These are phyloP conservation scores for Uloborus plumipes DNA, from an alignment of 2,888 invertebrate genomes.

Conservation along the genomic window DNA sequence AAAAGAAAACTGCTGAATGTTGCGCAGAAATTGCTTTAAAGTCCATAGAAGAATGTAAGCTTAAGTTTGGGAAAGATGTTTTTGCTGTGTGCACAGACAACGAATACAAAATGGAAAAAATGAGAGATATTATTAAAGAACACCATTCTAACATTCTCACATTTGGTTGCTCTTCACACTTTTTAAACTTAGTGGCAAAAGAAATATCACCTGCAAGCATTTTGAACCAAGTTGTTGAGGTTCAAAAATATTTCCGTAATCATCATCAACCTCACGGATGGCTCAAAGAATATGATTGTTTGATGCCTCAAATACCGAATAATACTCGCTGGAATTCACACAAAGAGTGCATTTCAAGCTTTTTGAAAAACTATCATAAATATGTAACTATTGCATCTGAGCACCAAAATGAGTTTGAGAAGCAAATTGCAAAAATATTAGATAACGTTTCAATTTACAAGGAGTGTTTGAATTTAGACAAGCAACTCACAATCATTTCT, in stretches of 20 bases:
- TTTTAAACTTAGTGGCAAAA: constrained; percentile 2
- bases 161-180: not conserved
- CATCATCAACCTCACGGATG: constrained; percentile 7
- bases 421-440: constrained; percentile 2
- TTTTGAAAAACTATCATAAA: not conserved
- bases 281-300: not conserved
- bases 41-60: too few species aligned
- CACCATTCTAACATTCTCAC: not conserved
- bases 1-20: too few species aligned
- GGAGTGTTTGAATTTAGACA: not conserved
- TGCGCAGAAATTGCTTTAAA: too few species aligned
- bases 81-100: not conserved
- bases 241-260: not conserved
- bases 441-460: constrained; percentile 1
- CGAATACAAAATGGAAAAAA: too few species aligned
- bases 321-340: not conserved
- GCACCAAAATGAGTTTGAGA: not conserved
- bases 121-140: too few species aligned
- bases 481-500: not conserved
- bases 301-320: constrained; percentile 5
- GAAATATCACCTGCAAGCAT: not conserved
- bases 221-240: too few species aligned
- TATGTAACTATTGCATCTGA: constrained; percentile 6
- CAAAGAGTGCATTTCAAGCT: not conserved
- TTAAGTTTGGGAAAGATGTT: not conserved